Evolutionary conservation across 2,797 vertebrate species (phyloP).

Genomic region (Lepidocolaptes lacrymiger): DNA sequence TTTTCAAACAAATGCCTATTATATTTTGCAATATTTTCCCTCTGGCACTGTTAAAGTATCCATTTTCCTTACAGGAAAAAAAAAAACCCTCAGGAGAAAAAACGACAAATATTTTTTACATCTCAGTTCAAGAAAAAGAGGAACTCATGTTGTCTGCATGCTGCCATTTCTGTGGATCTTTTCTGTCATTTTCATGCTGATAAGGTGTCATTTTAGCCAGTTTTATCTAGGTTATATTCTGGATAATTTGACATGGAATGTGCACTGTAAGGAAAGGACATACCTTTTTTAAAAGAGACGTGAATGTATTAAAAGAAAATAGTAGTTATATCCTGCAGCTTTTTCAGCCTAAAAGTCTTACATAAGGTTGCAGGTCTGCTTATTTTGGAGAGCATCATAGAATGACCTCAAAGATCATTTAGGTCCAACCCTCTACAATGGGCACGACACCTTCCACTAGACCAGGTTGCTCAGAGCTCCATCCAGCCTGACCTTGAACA

Average conservation of each 20-base stretch:
- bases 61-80: neutral
- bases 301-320: neutral
- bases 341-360: neutral
- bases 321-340: neutral
- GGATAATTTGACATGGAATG: neutral
- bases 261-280: neutral
- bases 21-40: neutral
- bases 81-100: neutral
- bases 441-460: neutral
- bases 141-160: neutral
- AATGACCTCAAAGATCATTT: too few species aligned
- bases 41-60: neutral
- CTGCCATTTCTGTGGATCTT: neutral
- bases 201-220: neutral
- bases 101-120: rapidly evolving
- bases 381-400: neutral
- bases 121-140: neutral
- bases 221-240: neutral
- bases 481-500: neutral
- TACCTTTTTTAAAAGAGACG: neutral
- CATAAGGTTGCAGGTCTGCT: neutral
- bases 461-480: neutral
- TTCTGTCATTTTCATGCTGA: neutral
- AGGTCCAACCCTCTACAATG: neutral
- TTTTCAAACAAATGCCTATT: neutral